Evolutionary conservation across 35 echinoderm and acorn worm genomes (phyloP), one percentile per base, ranked within the genome.

Genomic region (Apostichopus japonicus): DNA sequence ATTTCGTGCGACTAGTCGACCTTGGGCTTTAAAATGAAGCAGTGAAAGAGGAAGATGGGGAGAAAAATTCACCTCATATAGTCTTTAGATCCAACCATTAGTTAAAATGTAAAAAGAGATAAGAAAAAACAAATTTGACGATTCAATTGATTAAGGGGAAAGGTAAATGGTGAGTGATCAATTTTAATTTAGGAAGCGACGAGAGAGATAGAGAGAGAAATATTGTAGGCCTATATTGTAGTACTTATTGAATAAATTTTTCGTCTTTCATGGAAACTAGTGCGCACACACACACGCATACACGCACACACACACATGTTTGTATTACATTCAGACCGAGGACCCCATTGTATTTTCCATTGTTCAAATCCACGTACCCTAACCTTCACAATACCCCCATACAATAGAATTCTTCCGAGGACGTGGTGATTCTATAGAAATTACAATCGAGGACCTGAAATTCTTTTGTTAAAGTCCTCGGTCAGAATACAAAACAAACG

Each of bases 111-210:
- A 84, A 57, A 57, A 84, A 84, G 71, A 23, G 17, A 75, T 19
- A 15, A 75, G 17, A 75, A n/a, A 75, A 15, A 75, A 75, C 7
- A 23, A 75, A 19, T 19, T 58, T 84, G 81, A 84, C 81, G 56
- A 84, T 84, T 84, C 54, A 84, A 84, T 84, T 84, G 81, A 57
- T 59, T 84, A 84, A 84, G 81, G 10, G 81, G 56, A 84, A 54
- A 57, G 81, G 23, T n/a, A 84, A 84, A 24, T 23, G 27, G 53
- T 23, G 57, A 84, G 17, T 84, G 22, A 84, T 59, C 81, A 84
- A 54, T 83, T 83, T 83, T 21, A 55, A 83, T 53, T 54, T 58
- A 57, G 17, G 81, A 84, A 57, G 22, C 71, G n/a, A 19, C 21
- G 71, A 23, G 71, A 75, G 71, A 75, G 33, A 44, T 44, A 44